phyloP scores from a whole-genome alignment of 2,888 invertebrate species.

The Oxytorus armatus region DNA sequence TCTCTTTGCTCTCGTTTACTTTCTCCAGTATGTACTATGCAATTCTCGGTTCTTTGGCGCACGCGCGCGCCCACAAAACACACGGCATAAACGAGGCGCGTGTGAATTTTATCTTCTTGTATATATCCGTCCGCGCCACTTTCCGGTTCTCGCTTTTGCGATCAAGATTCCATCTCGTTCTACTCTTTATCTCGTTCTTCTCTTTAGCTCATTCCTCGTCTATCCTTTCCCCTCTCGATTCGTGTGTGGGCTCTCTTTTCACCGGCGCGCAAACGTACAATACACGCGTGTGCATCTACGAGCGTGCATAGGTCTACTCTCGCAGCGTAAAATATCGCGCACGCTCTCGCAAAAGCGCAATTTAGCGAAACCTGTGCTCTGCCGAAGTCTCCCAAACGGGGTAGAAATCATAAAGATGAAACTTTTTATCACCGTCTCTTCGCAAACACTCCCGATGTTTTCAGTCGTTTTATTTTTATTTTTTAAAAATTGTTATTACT shows the following conservation, averaged over 20 bases:
- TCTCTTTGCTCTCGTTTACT: constrained; percentile 34
- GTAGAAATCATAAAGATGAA: constrained; percentile 18
- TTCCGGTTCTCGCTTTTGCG: constrained; percentile 40
- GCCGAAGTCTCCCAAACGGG: constrained; percentile 4
- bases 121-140: constrained; percentile 15
- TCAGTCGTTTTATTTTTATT: no score
- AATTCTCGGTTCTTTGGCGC: constrained; percentile 1
- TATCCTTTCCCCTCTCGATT: background rate
- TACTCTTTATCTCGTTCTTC: constrained; percentile 13
- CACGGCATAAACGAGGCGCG: background rate
- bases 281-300: background rate
- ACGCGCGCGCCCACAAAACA: background rate
- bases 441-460: constrained; percentile 27
- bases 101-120: background rate
- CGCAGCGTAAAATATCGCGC: background rate
- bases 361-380: constrained; percentile 22
- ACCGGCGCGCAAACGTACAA: no score
- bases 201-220: constrained; percentile 12
- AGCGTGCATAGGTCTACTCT: background rate
- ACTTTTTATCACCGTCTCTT: constrained; percentile 39
- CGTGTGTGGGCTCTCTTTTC: background rate
- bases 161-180: constrained; percentile 38
- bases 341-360: constrained; percentile 9
- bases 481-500: no score
- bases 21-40: constrained; percentile 28